Conservation (phyloP, 2,797 vertebrate species). For the Phoeniculus purpureus region DNA sequence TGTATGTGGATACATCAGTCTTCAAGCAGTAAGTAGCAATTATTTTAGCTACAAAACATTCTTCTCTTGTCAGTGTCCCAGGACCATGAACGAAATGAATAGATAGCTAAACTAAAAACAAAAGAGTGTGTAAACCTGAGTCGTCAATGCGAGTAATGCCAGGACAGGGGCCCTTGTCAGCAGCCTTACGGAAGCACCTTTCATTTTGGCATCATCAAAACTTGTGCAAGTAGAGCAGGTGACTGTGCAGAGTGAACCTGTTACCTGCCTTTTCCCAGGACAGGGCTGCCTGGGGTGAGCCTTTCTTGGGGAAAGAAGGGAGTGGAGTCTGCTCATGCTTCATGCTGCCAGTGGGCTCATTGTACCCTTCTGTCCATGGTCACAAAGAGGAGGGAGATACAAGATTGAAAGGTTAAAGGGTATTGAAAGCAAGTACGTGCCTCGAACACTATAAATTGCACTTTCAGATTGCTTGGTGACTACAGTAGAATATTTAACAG, state of each 20-base stretch:
- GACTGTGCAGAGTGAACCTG: neutral
- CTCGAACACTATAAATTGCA: neutral
- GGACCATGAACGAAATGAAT: neutral
- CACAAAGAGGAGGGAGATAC: neutral
- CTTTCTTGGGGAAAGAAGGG: neutral
- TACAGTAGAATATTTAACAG: neutral
- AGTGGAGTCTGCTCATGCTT: neutral
- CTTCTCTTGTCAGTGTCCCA: neutral
- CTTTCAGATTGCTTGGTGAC: neutral
- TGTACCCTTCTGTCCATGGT: neutral
- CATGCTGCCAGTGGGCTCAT: rapidly evolving
- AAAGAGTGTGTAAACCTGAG: neutral
- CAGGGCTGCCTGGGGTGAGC: neutral
- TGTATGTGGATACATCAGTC: neutral
- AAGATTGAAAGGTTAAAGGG: rapidly evolving
- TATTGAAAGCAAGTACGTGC: neutral
- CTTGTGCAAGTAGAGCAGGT: neutral
- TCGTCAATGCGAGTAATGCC: neutral
- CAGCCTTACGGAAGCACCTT: neutral
- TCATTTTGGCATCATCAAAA: neutral
- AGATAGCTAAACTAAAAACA: neutral
- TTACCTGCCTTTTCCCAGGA: neutral
- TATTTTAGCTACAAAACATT: neutral
- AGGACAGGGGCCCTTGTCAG: neutral
- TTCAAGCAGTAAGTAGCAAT: neutral